Evolutionary conservation across 2,797 vertebrate genomes (phyloP).

Genomic region (Dermochelys coriacea): DNA sequence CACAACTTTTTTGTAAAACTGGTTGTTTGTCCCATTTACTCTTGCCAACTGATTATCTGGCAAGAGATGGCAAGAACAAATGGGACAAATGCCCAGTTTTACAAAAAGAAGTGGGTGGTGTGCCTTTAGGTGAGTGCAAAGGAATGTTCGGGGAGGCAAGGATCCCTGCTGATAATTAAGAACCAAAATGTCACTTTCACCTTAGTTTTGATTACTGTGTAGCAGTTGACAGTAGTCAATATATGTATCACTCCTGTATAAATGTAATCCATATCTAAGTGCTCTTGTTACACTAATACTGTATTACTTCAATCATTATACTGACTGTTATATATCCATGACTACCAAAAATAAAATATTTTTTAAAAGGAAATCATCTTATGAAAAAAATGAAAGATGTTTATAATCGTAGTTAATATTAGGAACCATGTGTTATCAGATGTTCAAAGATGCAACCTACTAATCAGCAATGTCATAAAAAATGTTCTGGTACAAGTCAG

Average conservation of each 20-base stretch:
- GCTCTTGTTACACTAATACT: not conserved
- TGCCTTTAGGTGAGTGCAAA: too few species aligned
- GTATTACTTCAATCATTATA: not conserved
- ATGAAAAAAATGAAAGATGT: not conserved
- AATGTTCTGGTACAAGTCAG: not conserved
- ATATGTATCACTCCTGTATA: conserved; percentile 23
- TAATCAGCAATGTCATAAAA: not conserved
- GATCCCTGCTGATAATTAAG: not conserved
- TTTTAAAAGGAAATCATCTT: not conserved
- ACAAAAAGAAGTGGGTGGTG: too few species aligned
- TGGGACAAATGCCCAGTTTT: too few species aligned
- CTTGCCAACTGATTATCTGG: too few species aligned
- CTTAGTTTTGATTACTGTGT: not conserved
- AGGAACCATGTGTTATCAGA: not conserved
- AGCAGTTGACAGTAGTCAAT: not conserved
- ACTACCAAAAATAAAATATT: not conserved
- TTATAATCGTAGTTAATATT: not conserved
- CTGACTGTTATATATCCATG: not conserved
- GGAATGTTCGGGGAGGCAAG: too few species aligned
- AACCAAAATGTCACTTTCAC: not conserved
- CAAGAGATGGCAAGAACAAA: too few species aligned
- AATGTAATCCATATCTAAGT: conserved; percentile 6
- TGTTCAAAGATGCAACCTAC: not conserved
- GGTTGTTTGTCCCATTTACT: too few species aligned
- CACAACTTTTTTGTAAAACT: too few species aligned